A percentile compares a stretch with the other conserved stretches of the same genome.
These are phyloP conservation scores for Drosophila paulistorum DNA, from an alignment of 1,140 invertebrate species.

Conservation along the genomic window DNA sequence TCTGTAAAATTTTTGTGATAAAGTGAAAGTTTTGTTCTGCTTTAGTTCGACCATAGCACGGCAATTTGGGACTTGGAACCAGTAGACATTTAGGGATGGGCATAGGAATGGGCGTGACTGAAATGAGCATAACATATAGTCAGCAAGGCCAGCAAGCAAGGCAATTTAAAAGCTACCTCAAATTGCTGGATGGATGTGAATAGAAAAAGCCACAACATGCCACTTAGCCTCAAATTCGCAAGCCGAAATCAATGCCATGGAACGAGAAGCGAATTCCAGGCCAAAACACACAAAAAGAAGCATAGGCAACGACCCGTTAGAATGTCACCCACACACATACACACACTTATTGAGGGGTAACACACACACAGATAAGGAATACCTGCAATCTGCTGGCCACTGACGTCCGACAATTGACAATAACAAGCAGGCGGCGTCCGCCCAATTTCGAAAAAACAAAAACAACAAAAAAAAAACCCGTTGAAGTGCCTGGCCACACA, in stretches of 20 bases:
- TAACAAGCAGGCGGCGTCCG: conserved; percentile 71
- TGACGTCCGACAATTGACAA: conserved; percentile 75
- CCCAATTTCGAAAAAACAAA: conserved; percentile 70
- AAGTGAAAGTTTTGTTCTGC: conserved; percentile 67
- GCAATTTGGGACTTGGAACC: conserved; percentile 36
- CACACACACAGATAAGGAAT: conserved; percentile 25
- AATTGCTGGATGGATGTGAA: conserved; percentile 59
- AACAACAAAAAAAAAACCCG: conserved; percentile 22
- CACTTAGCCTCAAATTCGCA: conserved; percentile 66
- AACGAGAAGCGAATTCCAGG: conserved; percentile 55
- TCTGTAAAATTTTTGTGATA: conserved; percentile 52
- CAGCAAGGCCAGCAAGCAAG: not conserved
- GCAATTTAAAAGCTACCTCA: conserved; percentile 49
- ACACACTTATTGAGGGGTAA: conserved; percentile 5
- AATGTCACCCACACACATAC: conserved; percentile 70
- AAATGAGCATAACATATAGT: conserved; percentile 8
- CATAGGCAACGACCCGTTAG: conserved; percentile 52
- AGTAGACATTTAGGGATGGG: conserved; percentile 12
- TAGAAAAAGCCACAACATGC: conserved; percentile 56
- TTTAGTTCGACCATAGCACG: conserved; percentile 15
- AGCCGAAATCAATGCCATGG: conserved; percentile 37
- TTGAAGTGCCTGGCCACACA: conserved; percentile 56
- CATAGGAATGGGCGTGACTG: conserved; percentile 39
- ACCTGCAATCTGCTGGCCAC: conserved; percentile 54
- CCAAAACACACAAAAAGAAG: conserved; percentile 24